phyloP scores from a whole-genome alignment of 2,113 vertebrate species.

The Sula dactylatra region DNA sequence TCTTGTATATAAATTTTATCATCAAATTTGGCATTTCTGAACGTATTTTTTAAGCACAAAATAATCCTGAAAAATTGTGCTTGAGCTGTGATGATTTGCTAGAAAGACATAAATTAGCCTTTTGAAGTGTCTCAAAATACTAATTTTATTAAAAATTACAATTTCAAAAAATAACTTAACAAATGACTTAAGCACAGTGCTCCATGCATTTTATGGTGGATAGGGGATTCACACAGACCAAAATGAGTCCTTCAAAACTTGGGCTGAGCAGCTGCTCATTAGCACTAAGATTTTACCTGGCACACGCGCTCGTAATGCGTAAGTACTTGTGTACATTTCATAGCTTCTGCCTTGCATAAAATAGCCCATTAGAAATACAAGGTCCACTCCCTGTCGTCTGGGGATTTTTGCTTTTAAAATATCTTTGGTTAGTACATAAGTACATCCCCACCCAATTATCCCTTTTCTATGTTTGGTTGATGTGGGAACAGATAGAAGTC shows the following conservation, averaged over 20 bases:
- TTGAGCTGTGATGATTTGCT: neutral
- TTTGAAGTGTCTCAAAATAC: neutral
- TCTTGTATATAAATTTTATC: neutral
- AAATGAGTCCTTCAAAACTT: neutral
- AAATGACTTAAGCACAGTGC: neutral
- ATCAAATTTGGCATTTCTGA: neutral
- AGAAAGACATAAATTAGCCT: neutral
- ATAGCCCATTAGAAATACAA: neutral
- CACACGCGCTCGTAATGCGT: neutral
- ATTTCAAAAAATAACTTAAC: neutral
- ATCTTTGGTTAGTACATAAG: neutral
- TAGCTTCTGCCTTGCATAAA: conserved; percentile 33
- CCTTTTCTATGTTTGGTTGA: neutral
- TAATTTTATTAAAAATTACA: neutral
- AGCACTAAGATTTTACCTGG: conserved; percentile 27
- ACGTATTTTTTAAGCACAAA: neutral
- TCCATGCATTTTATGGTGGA: neutral
- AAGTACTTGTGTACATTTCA: neutral
- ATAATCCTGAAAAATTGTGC: neutral
- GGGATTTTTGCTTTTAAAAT: conserved; percentile 43
- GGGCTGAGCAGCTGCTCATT: conserved; percentile 37
- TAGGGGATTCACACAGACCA: neutral
- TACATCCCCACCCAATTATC: neutral
- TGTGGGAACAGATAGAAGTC: neutral
- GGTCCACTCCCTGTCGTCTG: neutral